Conservation (phyloP, 2,797 vertebrate genomes). For the Ataeniobius toweri region DNA sequence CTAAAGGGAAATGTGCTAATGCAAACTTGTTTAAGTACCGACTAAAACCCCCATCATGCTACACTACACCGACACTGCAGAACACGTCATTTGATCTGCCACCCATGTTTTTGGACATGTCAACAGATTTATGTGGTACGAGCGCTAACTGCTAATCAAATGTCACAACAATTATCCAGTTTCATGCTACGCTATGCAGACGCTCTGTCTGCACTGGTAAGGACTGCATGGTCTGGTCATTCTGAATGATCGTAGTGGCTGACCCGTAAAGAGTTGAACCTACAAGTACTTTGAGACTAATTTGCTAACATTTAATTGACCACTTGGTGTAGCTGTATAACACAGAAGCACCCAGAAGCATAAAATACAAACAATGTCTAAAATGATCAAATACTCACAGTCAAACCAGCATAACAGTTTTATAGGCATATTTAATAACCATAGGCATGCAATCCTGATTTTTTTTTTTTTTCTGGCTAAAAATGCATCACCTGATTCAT, state of each 20-base stretch:
- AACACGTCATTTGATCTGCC: background rate
- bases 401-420: background rate
- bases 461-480: background rate
- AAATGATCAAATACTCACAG: constrained; percentile 1
- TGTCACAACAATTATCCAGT: background rate
- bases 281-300: background rate
- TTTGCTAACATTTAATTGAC: background rate
- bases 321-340: background rate
- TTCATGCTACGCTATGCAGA: background rate
- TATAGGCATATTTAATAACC: background rate
- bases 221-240: background rate
- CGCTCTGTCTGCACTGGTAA: background rate
- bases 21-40: too few relatives aligned
- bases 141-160: background rate
- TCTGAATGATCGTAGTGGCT: too few relatives aligned
- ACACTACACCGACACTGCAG: background rate
- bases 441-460: background rate
- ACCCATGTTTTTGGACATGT: background rate
- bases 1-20: background rate
- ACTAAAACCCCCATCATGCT: too few relatives aligned
- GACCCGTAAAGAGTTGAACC: background rate
- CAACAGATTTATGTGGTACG: too few relatives aligned
- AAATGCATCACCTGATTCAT: background rate
- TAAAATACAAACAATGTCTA: background rate
- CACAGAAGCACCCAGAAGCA: background rate